Conservation (phyloP, 2,797 vertebrate genomes). For the Rhabdomys pumilio region DNA sequence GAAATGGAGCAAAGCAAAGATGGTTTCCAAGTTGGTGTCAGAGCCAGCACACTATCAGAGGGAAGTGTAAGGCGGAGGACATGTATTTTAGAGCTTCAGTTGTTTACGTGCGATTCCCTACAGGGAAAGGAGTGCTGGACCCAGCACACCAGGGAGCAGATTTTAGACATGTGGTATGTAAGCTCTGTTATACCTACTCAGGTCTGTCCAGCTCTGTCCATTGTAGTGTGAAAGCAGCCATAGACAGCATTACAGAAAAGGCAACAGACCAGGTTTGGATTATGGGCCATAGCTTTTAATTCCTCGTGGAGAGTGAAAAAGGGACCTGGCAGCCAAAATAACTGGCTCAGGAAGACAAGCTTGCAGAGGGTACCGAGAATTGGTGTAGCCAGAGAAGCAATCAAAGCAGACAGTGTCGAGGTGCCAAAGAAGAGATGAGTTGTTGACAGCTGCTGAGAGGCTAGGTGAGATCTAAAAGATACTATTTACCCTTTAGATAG, state of each 20-base stretch:
- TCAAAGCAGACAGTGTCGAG: neutral
- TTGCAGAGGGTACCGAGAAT: neutral
- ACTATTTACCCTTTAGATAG: neutral
- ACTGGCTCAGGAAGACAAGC: neutral
- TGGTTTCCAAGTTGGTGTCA: neutral
- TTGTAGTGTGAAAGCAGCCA: neutral
- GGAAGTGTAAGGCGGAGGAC: neutral
- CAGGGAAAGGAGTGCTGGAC: neutral
- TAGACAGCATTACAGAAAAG: neutral
- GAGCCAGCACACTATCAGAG: neutral
- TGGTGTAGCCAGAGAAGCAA: neutral
- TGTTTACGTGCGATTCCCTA: slow-evolving; percentile 1
- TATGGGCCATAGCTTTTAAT: neutral
- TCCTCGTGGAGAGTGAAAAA: slow-evolving; percentile 4
- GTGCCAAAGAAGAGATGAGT: neutral
- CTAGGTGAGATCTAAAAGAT: neutral
- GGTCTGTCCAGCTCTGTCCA: neutral
- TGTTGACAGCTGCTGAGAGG: neutral
- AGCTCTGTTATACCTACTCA: neutral
- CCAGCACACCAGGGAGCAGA: neutral
- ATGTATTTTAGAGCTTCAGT: neutral
- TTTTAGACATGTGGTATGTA: neutral
- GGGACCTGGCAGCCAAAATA: neutral
- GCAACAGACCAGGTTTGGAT: slow-evolving; percentile 1
- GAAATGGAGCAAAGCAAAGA: neutral